Evolutionary conservation across 2,797 vertebrate species (phyloP), one percentile per base, ranked within the genome.

Genomic region (Acanthurus tractus): DNA sequence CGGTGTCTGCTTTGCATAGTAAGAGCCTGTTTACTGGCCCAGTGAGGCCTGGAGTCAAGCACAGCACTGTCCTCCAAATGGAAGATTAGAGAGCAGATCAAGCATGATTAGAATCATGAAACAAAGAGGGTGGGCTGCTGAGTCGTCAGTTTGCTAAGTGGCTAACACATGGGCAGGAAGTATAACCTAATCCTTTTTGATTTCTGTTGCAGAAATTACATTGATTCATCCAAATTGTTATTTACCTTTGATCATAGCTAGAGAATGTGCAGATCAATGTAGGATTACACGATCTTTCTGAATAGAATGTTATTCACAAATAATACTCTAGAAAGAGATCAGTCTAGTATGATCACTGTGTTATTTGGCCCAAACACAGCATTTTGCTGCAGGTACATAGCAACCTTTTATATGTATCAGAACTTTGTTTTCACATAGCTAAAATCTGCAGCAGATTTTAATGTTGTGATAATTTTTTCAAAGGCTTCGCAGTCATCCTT

Each of bases 11-110:
- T 90, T 81, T 89, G 92, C 92, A 94, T 93, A 76, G 81, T 78
- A 84, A 93, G 86, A 88, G 80, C 50, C 79, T 92, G 87, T 94
- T 93, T 93, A 91, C 85, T 66, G 61, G 77, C 79, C 78, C 79
- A 63, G 46, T 62, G 87, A 75, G 81, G 70, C 75, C 74, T 9
- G 34, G 76, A 81, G 89, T 91, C 76, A 71, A 89, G 83, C 85
- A 65, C 77, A 74, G 63, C 67, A 38, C 84, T 77, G 42, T 89
- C 76, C 73, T 79, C 73, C 80, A 85, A 92, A 88, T 76, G 61
- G 79, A 87, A 86, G 87, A 94, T 94, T 90, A 94, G 85, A 87
- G 84, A 81, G 73, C 78, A 89, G 90, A 94, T 93, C 82, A 90
- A 84, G 85, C 88, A 70, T 79, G 81, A 91, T 92, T 91, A 86